These are phyloP conservation scores for Nipponia nippon DNA, from an alignment of 2,113 vertebrate species.

Conservation along the genomic window DNA sequence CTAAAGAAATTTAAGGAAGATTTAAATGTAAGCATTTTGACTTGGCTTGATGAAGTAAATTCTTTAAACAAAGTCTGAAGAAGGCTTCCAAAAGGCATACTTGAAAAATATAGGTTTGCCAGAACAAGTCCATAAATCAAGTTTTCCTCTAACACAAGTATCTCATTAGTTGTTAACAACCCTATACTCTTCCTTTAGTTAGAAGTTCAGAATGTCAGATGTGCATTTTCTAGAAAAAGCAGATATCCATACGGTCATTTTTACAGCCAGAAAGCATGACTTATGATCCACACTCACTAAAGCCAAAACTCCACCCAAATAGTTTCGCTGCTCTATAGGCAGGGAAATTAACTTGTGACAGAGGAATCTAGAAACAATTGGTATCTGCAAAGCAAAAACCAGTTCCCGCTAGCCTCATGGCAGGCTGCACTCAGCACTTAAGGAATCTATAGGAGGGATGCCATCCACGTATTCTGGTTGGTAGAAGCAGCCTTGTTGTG, in stretches of 20 bases:
- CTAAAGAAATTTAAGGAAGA: not conserved
- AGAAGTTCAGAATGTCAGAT: not conserved
- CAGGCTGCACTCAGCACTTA: not conserved
- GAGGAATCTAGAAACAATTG: not conserved
- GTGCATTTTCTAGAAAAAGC: not conserved
- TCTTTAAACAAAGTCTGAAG: not conserved
- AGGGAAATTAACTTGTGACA: not conserved
- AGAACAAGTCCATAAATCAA: not conserved
- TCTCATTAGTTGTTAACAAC: not conserved
- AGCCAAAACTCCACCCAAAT: not conserved
- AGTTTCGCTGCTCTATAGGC: not conserved
- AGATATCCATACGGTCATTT: not conserved
- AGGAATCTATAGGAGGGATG: not conserved
- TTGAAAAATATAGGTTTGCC: not conserved
- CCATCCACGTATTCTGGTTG: rapidly evolving
- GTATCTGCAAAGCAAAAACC: not conserved
- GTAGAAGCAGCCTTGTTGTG: not conserved
- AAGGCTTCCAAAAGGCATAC: not conserved
- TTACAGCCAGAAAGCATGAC: not conserved
- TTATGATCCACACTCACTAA: not conserved
- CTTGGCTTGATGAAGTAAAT: not conserved
- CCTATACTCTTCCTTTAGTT: not conserved
- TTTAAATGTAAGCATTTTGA: not conserved
- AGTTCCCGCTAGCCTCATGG: not conserved
- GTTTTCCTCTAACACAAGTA: not conserved